Base-by-base conservation (phyloP, 2,797 vertebrate species). In the Crypturellus tataupa region DNA sequence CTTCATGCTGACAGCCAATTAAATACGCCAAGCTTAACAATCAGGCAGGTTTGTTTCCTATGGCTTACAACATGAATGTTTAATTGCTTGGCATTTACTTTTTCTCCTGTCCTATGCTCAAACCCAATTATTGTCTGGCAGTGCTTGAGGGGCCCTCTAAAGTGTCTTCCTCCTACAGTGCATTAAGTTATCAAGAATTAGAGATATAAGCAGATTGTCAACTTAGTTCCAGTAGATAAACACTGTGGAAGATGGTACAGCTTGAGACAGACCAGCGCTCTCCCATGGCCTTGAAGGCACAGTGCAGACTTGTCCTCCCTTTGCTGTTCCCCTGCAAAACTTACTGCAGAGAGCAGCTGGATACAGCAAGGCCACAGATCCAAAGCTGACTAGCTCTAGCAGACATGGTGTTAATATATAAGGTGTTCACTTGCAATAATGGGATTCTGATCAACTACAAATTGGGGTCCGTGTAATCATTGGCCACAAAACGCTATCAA, bases 31-130 rank as follows among this genome's bases (percentile, higher is more conserved):
- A 80, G 72, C 62, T 95, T 56, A 89, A 80, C 81, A 95, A 94
- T 73, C 88, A 89, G 88, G 94, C 89, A 64, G 51, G 79, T 95
- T 62, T 46, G 90, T 6, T 84, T 92, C 94, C 93, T 77, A 69
- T 6, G 83, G 94, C 60, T 92, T 49, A n/a, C 27, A 60, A 14
- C 33, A 79, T 35, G 40, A 95, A 75, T 87, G 72, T 90, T 88
- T 78, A 80, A 84, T 90, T 80, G 35, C 58, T 51, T 44, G 80
- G 75, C 65, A 89, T 81, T 96, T 75, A 80, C 53, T 23, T 3
- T 39, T 84, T 78, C 42, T 46, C 72, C 17, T 25, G 39, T 6
- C 37, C 63, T 16, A 15, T 8, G 40, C 65, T 68, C 44, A 69
- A 59, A 58, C 44, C 40, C 39, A 71, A 7, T 5, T 35, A 70